These are phyloP conservation scores for Epistrophe grossulariae DNA, from an alignment of 2,888 invertebrate species.

Conservation along the genomic window DNA sequence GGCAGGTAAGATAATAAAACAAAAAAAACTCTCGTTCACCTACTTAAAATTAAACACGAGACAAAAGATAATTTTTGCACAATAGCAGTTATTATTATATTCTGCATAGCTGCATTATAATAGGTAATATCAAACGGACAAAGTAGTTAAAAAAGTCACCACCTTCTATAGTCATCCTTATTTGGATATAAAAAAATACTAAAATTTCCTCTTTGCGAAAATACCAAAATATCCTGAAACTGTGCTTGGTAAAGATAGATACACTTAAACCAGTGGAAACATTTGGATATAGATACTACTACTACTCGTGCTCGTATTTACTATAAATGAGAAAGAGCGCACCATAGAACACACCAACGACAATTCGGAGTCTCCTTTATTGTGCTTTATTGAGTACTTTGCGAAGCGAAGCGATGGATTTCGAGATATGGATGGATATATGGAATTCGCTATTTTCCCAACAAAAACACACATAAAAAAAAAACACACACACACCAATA, in stretches of 20 bases:
- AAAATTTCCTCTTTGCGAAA: constrained; percentile 75
- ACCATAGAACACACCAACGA: constrained; percentile 43
- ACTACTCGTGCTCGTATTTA: not conserved
- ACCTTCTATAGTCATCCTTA: constrained; percentile 74
- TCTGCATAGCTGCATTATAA: constrained; percentile 46
- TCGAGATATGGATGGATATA: constrained; percentile 33
- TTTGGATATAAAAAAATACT: constrained; percentile 76
- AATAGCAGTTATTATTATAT: constrained; percentile 39
- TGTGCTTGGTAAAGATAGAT: constrained; percentile 63
- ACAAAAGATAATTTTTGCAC: constrained; percentile 67
- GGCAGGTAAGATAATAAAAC: not conserved
- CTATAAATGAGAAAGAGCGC: constrained; percentile 69
- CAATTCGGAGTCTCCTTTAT: constrained; percentile 49
- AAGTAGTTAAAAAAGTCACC: constrained; percentile 76
- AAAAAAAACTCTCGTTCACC: constrained; percentile 38
- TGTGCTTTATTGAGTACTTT: constrained; percentile 73
- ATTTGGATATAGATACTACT: constrained; percentile 3
- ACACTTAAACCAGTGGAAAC: constrained; percentile 70
- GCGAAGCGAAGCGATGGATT: constrained; percentile 42
- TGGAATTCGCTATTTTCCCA: constrained; percentile 59
- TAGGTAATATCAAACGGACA: constrained; percentile 71
- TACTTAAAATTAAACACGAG: constrained; percentile 40
- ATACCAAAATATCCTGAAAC: constrained; percentile 76
- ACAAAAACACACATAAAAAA: not conserved
- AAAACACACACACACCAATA: constrained; percentile 11